These are phyloP conservation scores for Clamator glandarius DNA, from an alignment of 2,797 vertebrate genomes.

Conservation along the genomic window DNA sequence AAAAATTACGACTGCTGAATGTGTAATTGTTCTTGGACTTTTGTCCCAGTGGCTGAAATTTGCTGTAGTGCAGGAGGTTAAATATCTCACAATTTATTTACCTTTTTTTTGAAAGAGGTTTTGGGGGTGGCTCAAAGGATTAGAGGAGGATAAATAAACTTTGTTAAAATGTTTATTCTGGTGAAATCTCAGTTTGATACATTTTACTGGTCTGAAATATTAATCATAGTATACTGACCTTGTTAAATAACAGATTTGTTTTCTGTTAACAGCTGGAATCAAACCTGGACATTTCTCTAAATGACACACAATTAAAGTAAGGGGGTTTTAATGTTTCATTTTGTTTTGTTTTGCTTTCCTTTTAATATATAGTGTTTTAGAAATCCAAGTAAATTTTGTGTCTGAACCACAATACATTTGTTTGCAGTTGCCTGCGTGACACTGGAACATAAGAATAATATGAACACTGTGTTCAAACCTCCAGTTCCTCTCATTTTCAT, in stretches of 20 bases:
- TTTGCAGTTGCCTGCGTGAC: background rate
- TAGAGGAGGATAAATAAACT: background rate
- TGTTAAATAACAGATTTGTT: background rate
- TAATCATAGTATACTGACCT: background rate
- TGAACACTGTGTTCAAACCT: background rate
- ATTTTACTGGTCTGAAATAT: background rate
- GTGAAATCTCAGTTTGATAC: background rate
- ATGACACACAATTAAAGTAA: constrained; percentile 74
- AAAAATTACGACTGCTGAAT: background rate
- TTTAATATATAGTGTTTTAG: background rate
- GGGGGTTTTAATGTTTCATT: background rate
- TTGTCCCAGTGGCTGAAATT: background rate
- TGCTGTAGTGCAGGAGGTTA: background rate
- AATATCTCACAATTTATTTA: background rate
- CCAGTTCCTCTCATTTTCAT: background rate
- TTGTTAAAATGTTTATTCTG: background rate
- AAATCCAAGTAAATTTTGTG: background rate
- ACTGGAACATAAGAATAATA: background rate
- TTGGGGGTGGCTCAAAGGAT: background rate
- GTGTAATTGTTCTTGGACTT: background rate
- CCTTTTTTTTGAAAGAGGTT: background rate
- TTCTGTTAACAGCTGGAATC: constrained; percentile 86
- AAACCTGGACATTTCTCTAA: constrained; percentile 77
- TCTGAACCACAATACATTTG: background rate
- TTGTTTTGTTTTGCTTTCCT: background rate